phyloP scores from a whole-genome alignment of 2,797 vertebrate species.

The Zenarchopterus dispar region DNA sequence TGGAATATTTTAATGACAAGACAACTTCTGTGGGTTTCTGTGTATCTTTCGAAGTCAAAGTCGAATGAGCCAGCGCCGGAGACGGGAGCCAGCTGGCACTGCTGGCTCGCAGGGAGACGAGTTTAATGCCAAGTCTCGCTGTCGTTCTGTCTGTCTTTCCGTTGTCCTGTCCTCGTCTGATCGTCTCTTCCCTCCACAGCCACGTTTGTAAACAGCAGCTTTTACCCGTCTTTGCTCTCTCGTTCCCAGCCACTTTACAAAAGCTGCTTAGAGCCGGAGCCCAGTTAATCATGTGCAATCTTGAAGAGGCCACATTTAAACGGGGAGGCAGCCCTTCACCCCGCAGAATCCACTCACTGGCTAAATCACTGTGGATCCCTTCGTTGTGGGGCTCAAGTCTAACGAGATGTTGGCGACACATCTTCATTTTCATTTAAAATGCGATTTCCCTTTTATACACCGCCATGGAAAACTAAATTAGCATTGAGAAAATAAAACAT shows the following conservation, averaged over 20 bases:
- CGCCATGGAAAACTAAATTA: slow-evolving; percentile 8
- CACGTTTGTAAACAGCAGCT: slow-evolving; percentile 27
- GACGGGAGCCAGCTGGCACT: slow-evolving; percentile 50
- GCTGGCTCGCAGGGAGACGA: slow-evolving; percentile 36
- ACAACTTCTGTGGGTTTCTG: slow-evolving; percentile 20
- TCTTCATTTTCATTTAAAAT: slow-evolving; percentile 2
- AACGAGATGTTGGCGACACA: background rate
- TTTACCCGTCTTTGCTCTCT: slow-evolving; percentile 13
- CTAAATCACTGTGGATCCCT: slow-evolving; percentile 1
- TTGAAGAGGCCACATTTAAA: slow-evolving; percentile 7
- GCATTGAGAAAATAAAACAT: background rate
- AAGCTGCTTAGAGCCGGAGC: slow-evolving; percentile 8
- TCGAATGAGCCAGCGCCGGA: slow-evolving; percentile 40
- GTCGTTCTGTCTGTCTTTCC: slow-evolving; percentile 5
- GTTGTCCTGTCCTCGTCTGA: slow-evolving; percentile 21
- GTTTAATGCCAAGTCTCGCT: slow-evolving; percentile 43
- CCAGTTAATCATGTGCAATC: slow-evolving; percentile 20
- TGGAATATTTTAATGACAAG: slow-evolving; percentile 9
- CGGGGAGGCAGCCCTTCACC: background rate
- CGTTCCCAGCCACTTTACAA: slow-evolving; percentile 4
- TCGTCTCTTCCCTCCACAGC: slow-evolving; percentile 19
- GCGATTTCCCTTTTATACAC: slow-evolving; percentile 3
- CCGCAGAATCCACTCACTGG: background rate
- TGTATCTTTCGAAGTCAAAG: slow-evolving; percentile 46
- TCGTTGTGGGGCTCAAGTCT: background rate